Evolutionary conservation across 2,113 vertebrate genomes (phyloP).

Genomic region (Corydoras sp.): DNA sequence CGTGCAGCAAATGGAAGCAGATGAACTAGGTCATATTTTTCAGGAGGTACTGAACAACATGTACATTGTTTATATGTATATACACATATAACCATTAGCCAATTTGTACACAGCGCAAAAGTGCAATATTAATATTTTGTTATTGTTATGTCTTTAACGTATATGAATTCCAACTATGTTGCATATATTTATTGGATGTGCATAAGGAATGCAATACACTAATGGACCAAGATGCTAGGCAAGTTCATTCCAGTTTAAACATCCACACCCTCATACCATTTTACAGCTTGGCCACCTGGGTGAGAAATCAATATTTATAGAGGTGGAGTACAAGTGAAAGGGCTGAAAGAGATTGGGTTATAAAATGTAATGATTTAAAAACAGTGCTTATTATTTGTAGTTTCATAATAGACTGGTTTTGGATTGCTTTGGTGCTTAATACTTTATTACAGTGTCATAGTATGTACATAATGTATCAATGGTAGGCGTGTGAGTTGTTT

Average conservation of each 20-base stretch:
- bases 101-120: too few species aligned
- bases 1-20: conserved; percentile 29
- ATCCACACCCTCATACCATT: conserved; percentile 35
- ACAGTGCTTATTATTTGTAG: too few species aligned
- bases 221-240: conserved; percentile 18
- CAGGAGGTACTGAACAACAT: not conserved
- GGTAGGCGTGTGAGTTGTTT: conserved; percentile 1
- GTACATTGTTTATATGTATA: too few species aligned
- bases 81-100: too few species aligned
- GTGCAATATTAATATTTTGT: too few species aligned
- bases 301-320: not conserved
- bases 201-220: conserved; percentile 4
- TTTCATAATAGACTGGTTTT: too few species aligned
- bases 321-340: not conserved
- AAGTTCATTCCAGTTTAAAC: conserved; percentile 30
- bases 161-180: not conserved
- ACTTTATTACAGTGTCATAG: not conserved
- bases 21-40: not conserved
- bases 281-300: not conserved
- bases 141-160: not conserved
- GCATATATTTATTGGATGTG: not conserved
- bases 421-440: too few species aligned
- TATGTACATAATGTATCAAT: not conserved
- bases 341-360: too few species aligned
- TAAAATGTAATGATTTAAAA: too few species aligned